Evolutionary conservation across 2,113 vertebrate species (phyloP), one percentile per base, ranked within the genome.

Genomic region (Saguinus midas): DNA sequence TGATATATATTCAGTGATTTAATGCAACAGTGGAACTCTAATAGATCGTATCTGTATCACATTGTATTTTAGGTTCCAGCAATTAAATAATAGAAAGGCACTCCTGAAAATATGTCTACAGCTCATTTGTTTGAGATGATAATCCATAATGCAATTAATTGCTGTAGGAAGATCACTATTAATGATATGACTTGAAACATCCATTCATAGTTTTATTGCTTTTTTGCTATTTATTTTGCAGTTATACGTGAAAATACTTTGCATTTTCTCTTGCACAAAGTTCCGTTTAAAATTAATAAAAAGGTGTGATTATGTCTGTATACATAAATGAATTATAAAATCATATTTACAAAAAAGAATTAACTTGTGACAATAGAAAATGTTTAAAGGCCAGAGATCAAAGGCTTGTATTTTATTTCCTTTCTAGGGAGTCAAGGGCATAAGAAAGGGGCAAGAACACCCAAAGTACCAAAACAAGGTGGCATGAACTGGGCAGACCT

Each of bases 401-500:
- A 90, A 93, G 11, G 10, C 4, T 96, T 87, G 35, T 64, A 57
- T 97, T 92, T 40, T 79, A 29, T 96, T 97, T 98, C 6, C 97
- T 83, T 97, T 97, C 61, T 85, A 99, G 99, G 99, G 95, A 99
- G 99, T 98, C 99, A 99, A 99, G 99, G 99, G 96, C 99, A 99
- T 95, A 99, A 99, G 98, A 99, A 99, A 97, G 99, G 99, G 84
- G 98, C 99, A 58, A 98, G 99, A 8, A 99, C 99, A 76, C 99
- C 99, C 61, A 99, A 99, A 98, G 98, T 99, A 90, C 98, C 99
- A 57, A 99, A 99, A 97, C 99, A 99, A 98, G 99, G 98, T 79
- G 99, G 99, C 93, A 99, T 99, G 99, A 99, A 99, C 98, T 99
- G 99, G 99, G 99, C 99, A 73, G 99, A 99, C 96, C 99, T 99